Percentiles rank a stretch among this genome's conserved stretches.
These are phyloP conservation scores for Dicyrtoma fusca DNA, from an alignment of 2,888 invertebrate species.

Conservation along the genomic window DNA sequence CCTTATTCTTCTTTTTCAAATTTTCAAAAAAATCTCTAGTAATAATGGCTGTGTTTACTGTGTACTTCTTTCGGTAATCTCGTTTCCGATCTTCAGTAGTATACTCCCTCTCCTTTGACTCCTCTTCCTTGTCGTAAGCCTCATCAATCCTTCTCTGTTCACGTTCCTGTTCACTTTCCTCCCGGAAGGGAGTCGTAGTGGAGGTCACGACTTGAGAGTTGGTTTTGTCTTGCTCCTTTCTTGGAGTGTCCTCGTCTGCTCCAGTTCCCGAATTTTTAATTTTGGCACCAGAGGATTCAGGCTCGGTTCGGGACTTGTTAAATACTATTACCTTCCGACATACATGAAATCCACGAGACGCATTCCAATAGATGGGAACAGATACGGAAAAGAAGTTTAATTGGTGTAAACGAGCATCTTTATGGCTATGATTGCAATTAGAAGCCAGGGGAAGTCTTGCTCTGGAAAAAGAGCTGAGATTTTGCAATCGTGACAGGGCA, in stretches of 20 bases:
- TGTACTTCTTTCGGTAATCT: slow-evolving; percentile 22
- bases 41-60: slow-evolving; percentile 9
- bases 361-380: too few relatives aligned
- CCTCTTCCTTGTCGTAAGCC: not conserved
- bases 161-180: not conserved
- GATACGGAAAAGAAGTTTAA: too few relatives aligned
- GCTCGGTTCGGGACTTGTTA: too few relatives aligned
- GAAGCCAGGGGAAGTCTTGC: too few relatives aligned
- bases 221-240: not conserved
- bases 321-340: too few relatives aligned
- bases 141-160: not conserved
- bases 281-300: too few relatives aligned
- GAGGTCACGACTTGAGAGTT: not conserved
- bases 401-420: too few relatives aligned
- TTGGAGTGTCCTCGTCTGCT: not conserved
- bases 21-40: slow-evolving; percentile 58
- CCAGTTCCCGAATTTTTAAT: too few relatives aligned
- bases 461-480: too few relatives aligned
- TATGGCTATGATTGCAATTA: too few relatives aligned
- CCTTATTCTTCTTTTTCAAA: slow-evolving; percentile 67
- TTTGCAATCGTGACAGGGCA: too few relatives aligned
- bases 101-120: not conserved
- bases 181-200: not conserved
- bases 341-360: too few relatives aligned
- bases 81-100: slow-evolving; percentile 4